Conservation (phyloP, 2,113 vertebrate species). For the Caranx ignobilis region DNA sequence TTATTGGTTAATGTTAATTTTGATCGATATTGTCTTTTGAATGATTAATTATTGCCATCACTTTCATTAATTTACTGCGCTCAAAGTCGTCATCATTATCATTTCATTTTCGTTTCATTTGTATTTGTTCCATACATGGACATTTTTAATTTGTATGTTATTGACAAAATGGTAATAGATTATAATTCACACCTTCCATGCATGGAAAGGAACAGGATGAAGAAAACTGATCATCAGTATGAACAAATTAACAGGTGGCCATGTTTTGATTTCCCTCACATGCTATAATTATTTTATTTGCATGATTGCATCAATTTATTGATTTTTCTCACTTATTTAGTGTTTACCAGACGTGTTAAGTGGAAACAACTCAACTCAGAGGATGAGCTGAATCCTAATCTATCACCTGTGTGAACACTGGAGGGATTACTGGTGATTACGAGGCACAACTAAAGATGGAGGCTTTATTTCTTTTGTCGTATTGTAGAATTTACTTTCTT, state of each 20-base stretch:
- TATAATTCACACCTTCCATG: no score
- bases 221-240: background rate
- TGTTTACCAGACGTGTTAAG: conserved; percentile 14
- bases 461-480: background rate
- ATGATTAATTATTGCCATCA: background rate
- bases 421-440: conserved; percentile 22
- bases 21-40: background rate
- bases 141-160: no score
- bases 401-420: background rate
- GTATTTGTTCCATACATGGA: no score
- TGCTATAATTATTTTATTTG: conserved; percentile 44
- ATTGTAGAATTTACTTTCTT: background rate
- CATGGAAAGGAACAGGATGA: no score
- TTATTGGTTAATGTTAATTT: background rate
- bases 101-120: no score
- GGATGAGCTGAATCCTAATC: conserved; percentile 1
- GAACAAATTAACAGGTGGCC: conserved; percentile 12
- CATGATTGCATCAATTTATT: conserved; percentile 44
- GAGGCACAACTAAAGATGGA: background rate
- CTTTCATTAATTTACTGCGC: background rate
- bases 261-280: conserved; percentile 16
- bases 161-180: no score
- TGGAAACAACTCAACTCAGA: conserved; percentile 14
- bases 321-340: conserved; percentile 14
- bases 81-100: background rate